Conservation (phyloP, 2,113 vertebrate species). For the Lepisosteus oculatus region DNA sequence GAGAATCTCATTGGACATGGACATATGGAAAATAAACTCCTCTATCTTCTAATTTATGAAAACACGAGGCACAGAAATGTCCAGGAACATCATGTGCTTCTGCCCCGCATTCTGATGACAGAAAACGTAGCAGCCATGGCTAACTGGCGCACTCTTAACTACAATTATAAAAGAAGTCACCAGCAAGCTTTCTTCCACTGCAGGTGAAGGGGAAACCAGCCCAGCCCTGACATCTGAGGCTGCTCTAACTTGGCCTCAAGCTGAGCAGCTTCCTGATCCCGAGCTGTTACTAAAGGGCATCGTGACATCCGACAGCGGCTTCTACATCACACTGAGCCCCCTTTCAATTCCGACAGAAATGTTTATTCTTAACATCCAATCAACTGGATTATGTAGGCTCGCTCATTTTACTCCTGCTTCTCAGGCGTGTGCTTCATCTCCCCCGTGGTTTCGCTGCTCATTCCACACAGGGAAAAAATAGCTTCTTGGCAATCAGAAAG, state of each 20-base stretch:
- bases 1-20: too few relatives aligned
- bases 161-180: constrained; percentile 47
- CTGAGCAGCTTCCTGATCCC: constrained; percentile 64
- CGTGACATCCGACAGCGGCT: constrained; percentile 55
- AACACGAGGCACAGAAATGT: too few relatives aligned
- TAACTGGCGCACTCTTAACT: constrained; percentile 32
- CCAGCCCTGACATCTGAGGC: constrained; percentile 33
- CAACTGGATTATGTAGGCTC: constrained; percentile 38
- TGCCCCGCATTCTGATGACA: background rate
- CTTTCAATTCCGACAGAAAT: constrained; percentile 43
- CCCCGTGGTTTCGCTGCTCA: background rate
- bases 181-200: constrained; percentile 35
- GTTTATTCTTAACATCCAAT: constrained; percentile 44
- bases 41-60: too few relatives aligned
- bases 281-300: constrained; percentile 55
- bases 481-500: background rate
- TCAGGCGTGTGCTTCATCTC: background rate
- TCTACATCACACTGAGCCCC: constrained; percentile 30
- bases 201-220: constrained; percentile 32
- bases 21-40: too few relatives aligned
- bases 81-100: background rate
- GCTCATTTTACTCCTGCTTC: constrained; percentile 1
- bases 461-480: background rate
- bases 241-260: constrained; percentile 51
- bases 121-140: background rate